A percentile compares a stretch with the other conserved stretches of the same genome.
phyloP scores from a whole-genome alignment of 2,888 invertebrate species.

The Halictus ligatus region DNA sequence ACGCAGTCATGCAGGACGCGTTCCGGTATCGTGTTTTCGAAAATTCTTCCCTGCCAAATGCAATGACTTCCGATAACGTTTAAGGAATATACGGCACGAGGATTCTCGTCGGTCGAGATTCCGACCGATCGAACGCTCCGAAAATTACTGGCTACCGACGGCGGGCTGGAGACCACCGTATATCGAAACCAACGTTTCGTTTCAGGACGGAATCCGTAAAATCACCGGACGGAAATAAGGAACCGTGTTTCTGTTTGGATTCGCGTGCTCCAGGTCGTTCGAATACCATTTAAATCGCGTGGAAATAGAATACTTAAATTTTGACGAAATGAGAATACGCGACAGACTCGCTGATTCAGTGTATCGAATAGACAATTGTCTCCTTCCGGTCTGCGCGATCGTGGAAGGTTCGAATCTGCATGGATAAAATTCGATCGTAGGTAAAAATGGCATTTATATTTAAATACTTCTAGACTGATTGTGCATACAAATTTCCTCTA shows the following conservation, averaged over 20 bases:
- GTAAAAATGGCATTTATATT: no score
- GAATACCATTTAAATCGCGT: background rate
- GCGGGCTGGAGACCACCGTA: background rate
- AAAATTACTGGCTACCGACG: background rate
- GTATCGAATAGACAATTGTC: no score
- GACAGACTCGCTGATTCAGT: no score
- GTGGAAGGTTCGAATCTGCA: no score
- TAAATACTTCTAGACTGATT: background rate
- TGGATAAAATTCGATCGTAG: no score
- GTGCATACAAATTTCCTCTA: background rate
- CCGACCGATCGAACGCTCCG: background rate
- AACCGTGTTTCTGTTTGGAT: background rate
- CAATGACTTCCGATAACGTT: constrained; percentile 11
- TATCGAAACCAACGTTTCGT: background rate
- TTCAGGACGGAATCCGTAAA: background rate
- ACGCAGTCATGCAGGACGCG: background rate
- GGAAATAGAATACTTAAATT: background rate
- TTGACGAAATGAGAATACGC: no score
- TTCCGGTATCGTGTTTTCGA: background rate
- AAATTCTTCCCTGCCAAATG: background rate
- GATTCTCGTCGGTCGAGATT: constrained; percentile 16
- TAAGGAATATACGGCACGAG: constrained; percentile 7
- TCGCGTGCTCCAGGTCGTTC: background rate
- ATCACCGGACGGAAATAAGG: background rate
- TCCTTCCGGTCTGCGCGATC: no score